These are phyloP conservation scores for Sthenelais limicola DNA, from an alignment of 2,888 invertebrate genomes.

Conservation along the genomic window DNA sequence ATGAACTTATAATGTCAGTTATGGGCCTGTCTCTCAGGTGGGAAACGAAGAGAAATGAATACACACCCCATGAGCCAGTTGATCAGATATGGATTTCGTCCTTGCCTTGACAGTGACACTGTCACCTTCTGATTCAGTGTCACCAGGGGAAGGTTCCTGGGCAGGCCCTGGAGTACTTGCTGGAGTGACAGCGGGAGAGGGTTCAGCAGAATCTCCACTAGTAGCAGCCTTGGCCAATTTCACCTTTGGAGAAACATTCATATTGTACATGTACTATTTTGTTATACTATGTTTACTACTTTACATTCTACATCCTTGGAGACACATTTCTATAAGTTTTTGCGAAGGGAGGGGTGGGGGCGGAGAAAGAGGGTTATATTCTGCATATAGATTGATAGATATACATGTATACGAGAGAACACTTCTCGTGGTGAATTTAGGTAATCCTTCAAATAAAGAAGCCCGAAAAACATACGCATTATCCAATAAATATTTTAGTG, in stretches of 20 bases:
- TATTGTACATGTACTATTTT: conserved; percentile 47
- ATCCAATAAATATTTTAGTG: background rate
- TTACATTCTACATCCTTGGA: no score
- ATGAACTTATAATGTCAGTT: no score
- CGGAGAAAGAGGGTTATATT: no score
- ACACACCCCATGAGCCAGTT: conserved; percentile 59
- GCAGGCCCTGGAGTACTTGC: background rate
- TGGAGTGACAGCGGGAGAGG: background rate
- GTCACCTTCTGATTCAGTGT: background rate
- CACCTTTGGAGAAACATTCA: no score
- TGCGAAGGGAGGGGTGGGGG: no score
- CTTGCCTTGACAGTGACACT: conserved; percentile 60
- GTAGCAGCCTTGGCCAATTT: conserved; percentile 50
- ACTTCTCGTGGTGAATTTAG: no score
- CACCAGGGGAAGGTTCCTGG: background rate
- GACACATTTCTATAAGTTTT: no score
- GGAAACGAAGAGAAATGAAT: no score
- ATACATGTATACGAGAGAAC: no score
- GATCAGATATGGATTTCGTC: conserved; percentile 64
- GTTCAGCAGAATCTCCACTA: background rate
- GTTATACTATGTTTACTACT: no score
- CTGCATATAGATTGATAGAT: no score
- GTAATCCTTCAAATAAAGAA: background rate
- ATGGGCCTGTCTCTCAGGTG: no score
- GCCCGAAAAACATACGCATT: background rate